Percentiles rank a stretch among this genome's conserved stretches.
Conservation (phyloP, 2,797 vertebrate genomes). For the Cichlasoma orientale region DNA sequence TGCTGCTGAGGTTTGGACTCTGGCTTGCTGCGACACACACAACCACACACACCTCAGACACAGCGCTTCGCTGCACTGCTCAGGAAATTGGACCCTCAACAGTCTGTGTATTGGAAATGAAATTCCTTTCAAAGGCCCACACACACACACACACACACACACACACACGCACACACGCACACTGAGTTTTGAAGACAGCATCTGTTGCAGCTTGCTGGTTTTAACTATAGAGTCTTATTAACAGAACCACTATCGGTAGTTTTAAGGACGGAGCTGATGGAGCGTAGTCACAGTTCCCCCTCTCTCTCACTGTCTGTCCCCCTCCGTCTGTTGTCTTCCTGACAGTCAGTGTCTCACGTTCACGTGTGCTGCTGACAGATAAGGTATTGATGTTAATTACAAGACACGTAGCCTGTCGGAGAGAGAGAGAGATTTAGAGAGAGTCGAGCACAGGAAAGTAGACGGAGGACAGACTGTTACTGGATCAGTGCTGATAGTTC, state of each 20-base stretch:
- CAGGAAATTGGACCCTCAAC: slow-evolving; percentile 71
- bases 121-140: slow-evolving; percentile 54
- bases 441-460: not conserved
- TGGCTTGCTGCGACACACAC: slow-evolving; percentile 4
- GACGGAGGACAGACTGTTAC: not conserved
- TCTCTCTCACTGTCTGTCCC: not conserved
- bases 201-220: slow-evolving; percentile 24
- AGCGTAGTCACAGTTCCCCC: not conserved
- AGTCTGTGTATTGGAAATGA: slow-evolving; percentile 59
- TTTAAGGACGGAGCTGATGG: slow-evolving; percentile 40
- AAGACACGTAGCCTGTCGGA: slow-evolving; percentile 29
- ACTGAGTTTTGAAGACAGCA: not conserved
- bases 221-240: slow-evolving; percentile 47
- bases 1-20: slow-evolving; percentile 38
- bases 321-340: slow-evolving; percentile 22
- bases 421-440: not conserved
- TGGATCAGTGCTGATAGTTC: not conserved
- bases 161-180: not conserved
- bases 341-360: slow-evolving; percentile 31
- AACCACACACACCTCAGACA: slow-evolving; percentile 1
- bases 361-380: slow-evolving; percentile 51
- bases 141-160: not conserved
- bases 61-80: slow-evolving; percentile 29
- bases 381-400: slow-evolving; percentile 61
- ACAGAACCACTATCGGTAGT: slow-evolving; percentile 41